Conservation (phyloP, 2,888 invertebrate genomes). For the Phragmatobia fuliginosa region DNA sequence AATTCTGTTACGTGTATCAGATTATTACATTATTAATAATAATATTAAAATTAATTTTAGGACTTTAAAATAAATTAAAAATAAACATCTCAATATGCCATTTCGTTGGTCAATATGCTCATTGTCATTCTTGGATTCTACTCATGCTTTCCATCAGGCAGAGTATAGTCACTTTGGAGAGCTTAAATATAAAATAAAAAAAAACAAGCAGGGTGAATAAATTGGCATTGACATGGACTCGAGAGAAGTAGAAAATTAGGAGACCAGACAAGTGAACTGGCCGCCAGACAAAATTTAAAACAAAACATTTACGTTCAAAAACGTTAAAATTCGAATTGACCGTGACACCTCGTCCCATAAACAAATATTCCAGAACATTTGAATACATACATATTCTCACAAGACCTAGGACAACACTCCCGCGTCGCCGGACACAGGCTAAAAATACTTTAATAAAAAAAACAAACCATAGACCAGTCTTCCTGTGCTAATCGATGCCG, state of each 20-base stretch:
- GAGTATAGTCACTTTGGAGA: too few species aligned
- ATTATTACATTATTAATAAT: too few species aligned
- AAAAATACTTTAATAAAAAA: slow-evolving; percentile 65
- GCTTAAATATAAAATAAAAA: too few species aligned
- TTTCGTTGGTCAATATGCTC: too few species aligned
- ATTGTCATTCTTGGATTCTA: too few species aligned
- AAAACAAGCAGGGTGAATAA: too few species aligned
- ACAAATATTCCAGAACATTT: slow-evolving; percentile 13
- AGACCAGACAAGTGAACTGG: not conserved
- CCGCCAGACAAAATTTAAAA: not conserved
- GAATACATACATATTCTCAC: slow-evolving; percentile 13
- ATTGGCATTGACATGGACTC: too few species aligned
- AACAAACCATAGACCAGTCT: slow-evolving; percentile 65
- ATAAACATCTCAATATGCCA: too few species aligned
- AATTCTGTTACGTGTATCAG: too few species aligned
- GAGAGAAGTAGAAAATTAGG: not conserved
- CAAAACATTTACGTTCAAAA: not conserved
- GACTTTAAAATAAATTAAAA: too few species aligned
- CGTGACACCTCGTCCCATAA: not conserved
- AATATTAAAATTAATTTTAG: too few species aligned
- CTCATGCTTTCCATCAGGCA: too few species aligned
- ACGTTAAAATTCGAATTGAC: not conserved
- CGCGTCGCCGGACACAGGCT: slow-evolving; percentile 52
- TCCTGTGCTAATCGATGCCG: slow-evolving; percentile 85
- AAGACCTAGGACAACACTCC: slow-evolving; percentile 39